These are phyloP conservation scores for Eumacrocentrus americanus DNA, from an alignment of 2,888 invertebrate genomes.

Conservation along the genomic window DNA sequence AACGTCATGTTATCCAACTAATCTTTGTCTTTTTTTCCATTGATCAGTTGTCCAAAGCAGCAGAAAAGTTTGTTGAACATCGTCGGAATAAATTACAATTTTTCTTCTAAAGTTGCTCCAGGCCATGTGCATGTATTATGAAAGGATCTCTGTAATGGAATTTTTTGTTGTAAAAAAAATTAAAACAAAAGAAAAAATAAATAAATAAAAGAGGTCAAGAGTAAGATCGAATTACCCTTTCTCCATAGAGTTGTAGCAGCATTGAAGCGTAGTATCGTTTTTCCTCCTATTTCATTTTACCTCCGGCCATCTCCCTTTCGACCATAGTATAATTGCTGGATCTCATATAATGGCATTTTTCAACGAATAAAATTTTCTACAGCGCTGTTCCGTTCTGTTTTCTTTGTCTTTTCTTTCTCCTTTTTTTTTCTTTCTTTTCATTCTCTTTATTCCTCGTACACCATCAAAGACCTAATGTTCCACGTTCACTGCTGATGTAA, in stretches of 20 bases:
- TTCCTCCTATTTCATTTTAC: slow-evolving; percentile 2
- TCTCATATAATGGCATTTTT: slow-evolving; percentile 13
- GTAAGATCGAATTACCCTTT: slow-evolving; percentile 14
- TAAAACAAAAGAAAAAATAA: background rate
- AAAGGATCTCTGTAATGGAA: background rate
- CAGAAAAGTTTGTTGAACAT: background rate
- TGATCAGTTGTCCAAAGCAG: background rate
- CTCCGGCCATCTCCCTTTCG: slow-evolving; percentile 10
- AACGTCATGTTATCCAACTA: slow-evolving; percentile 25
- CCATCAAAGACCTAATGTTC: background rate
- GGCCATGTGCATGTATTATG: background rate
- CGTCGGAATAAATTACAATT: background rate
- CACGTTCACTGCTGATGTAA: background rate
- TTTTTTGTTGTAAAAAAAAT: background rate
- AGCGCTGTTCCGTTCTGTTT: background rate
- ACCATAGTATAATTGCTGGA: slow-evolving; percentile 15
- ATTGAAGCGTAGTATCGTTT: slow-evolving; percentile 5
- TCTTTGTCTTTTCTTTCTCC: background rate
- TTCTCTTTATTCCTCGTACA: background rate
- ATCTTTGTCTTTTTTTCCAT: slow-evolving; percentile 11
- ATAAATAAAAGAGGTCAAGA: slow-evolving; percentile 4
- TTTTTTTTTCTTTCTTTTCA: background rate
- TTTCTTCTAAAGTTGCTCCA: background rate
- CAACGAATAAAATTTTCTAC: slow-evolving; percentile 5
- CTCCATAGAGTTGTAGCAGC: slow-evolving; percentile 3